Conservation (phyloP, 1,140 invertebrate genomes). For the Asbolus verrucosus region DNA sequence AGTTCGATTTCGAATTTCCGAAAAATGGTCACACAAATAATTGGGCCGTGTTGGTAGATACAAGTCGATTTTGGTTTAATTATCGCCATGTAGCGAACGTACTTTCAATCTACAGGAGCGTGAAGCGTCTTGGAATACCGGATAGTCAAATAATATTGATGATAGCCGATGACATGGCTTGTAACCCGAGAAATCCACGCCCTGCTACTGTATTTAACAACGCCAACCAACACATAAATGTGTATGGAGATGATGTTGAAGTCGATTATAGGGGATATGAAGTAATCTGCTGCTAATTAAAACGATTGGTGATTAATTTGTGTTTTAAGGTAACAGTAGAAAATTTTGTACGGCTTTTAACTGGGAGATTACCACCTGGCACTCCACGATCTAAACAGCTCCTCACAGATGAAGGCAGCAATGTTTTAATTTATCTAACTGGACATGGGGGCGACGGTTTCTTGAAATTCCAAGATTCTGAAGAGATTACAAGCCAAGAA, state of each 20-base stretch:
- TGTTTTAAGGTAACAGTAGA: conserved; percentile 93
- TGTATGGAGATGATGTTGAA: conserved; percentile 99
- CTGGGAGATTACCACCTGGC: conserved; percentile 88
- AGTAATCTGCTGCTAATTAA: conserved; percentile 67
- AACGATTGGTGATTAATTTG: conserved; percentile 20
- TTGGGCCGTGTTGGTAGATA: conserved; percentile 99
- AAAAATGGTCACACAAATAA: conserved; percentile 93
- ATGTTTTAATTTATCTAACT: conserved; percentile 96
- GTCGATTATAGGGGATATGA: conserved; percentile 99
- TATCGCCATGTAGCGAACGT: conserved; percentile 99
- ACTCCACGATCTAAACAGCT: conserved; percentile 96
- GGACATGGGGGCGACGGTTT: conserved; percentile 99
- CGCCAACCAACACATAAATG: conserved; percentile 97
- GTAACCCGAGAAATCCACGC: conserved; percentile 96
- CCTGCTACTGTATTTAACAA: conserved; percentile 99
- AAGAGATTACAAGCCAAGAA: conserved; percentile 99
- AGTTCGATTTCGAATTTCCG: conserved; percentile 60
- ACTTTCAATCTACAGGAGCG: conserved; percentile 96
- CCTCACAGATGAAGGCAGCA: conserved; percentile 96
- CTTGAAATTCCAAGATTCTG: conserved; percentile 99
- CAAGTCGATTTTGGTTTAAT: conserved; percentile 99
- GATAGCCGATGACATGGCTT: conserved; percentile 99
- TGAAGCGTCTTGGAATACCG: conserved; percentile 97
- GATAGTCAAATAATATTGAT: conserved; percentile 98
- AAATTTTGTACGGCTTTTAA: conserved; percentile 96